A percentile compares a stretch with the other conserved stretches of the same genome.
Evolutionary conservation across 2,113 vertebrate species (phyloP).

Genomic region (Polypterus bichir): DNA sequence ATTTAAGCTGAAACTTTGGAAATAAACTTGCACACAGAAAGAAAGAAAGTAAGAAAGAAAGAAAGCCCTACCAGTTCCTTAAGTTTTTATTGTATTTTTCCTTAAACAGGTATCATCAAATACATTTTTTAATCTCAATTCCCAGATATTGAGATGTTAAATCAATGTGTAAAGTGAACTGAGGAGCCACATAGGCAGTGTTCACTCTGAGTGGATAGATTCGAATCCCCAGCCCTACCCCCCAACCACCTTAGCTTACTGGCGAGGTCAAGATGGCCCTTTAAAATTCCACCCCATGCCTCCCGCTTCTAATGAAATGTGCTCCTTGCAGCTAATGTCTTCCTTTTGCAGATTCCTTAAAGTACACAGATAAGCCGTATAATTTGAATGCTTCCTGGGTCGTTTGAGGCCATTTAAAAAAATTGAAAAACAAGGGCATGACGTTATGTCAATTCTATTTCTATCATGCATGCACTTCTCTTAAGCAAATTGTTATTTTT

Average conservation of each 20-base stretch:
- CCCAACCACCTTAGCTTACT: not conserved
- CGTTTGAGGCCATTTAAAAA: not conserved
- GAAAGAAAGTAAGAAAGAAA: no score
- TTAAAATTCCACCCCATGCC: not conserved
- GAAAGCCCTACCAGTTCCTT: no score
- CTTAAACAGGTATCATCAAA: not conserved
- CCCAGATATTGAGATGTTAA: slow-evolving; percentile 10
- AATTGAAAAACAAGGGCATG: no score
- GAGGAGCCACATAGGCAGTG: not conserved
- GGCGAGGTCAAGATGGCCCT: slow-evolving; percentile 1
- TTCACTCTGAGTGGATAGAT: slow-evolving; percentile 16
- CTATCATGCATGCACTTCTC: no score
- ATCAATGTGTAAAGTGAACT: slow-evolving; percentile 6
- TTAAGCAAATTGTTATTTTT: no score
- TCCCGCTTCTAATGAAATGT: not conserved
- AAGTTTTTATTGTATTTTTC: no score
- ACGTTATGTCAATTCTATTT: no score
- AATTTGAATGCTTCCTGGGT: slow-evolving; percentile 6
- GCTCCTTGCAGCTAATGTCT: not conserved
- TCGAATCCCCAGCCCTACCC: not conserved
- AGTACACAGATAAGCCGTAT: slow-evolving; percentile 4
- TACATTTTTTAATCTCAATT: slow-evolving; percentile 14
- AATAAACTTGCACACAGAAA: no score
- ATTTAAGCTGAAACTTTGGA: no score
- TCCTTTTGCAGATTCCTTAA: not conserved